These are phyloP conservation scores for Crenichthys baileyi DNA, from an alignment of 2,797 vertebrate genomes.

Conservation along the genomic window DNA sequence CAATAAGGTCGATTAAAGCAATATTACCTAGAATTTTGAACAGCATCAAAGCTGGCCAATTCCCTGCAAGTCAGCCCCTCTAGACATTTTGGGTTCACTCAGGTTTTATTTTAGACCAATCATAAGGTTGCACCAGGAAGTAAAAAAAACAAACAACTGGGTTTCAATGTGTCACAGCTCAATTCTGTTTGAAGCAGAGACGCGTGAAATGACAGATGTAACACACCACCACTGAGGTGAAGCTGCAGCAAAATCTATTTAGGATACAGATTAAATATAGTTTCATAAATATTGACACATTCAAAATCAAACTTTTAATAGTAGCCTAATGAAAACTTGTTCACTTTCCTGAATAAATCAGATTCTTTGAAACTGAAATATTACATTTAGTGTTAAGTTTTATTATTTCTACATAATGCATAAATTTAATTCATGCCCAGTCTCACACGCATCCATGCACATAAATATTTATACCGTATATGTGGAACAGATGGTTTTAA, in stretches of 20 bases:
- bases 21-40: not conserved
- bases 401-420: not conserved
- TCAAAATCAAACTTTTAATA: not conserved
- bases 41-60: not conserved
- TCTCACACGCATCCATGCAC: constrained; percentile 13
- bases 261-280: not conserved
- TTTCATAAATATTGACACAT: not conserved
- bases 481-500: constrained; percentile 59
- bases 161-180: constrained; percentile 11
- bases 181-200: constrained; percentile 17
- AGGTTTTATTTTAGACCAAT: constrained; percentile 1
- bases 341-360: not conserved
- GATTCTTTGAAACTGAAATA: not conserved
- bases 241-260: not conserved
- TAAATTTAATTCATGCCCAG: constrained; percentile 2
- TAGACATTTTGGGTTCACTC: not conserved
- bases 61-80: not conserved
- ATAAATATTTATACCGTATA: constrained; percentile 14
- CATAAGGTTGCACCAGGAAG: not conserved
- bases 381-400: too few relatives aligned
- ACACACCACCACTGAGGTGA: not conserved
- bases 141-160: not conserved
- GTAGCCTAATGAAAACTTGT: not conserved
- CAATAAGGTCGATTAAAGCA: not conserved
- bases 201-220: constrained; percentile 16